Conservation (phyloP, 2,797 vertebrate species). For the Callimico goeldii region DNA sequence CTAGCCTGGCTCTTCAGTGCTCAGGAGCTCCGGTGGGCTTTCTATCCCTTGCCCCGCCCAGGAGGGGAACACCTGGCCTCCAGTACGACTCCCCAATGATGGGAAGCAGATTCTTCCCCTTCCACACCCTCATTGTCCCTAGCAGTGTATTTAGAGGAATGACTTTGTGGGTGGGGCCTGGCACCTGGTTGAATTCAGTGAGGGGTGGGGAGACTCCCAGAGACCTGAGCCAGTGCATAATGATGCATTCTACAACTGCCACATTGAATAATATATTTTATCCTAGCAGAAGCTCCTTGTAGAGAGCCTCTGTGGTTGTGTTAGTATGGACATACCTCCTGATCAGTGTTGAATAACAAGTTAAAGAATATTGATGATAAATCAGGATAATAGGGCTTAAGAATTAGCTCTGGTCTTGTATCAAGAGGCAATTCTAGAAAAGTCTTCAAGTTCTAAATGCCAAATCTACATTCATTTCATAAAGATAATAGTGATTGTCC, state of each 20-base stretch:
- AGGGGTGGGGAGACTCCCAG: accelerated
- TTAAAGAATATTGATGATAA: neutral
- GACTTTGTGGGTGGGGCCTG: neutral
- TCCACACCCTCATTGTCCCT: neutral
- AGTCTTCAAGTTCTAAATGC: neutral
- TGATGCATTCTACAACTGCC: accelerated
- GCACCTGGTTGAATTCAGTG: accelerated
- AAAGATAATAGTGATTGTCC: neutral
- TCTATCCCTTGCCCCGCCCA: neutral
- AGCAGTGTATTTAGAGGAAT: neutral
- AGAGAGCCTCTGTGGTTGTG: accelerated
- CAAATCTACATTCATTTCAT: neutral
- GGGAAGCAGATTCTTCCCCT: too few species aligned
- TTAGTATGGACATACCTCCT: neutral
- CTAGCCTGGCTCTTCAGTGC: neutral
- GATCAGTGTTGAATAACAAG: neutral
- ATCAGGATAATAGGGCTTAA: neutral
- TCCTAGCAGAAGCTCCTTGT: neutral
- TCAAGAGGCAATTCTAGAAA: neutral
- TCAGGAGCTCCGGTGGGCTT: neutral
- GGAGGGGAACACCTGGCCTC: neutral
- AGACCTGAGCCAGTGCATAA: accelerated
- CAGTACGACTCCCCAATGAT: accelerated
- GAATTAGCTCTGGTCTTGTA: neutral
- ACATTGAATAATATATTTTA: neutral